Conservation (phyloP, 2,113 vertebrate species). For the Ochotona princeps region DNA sequence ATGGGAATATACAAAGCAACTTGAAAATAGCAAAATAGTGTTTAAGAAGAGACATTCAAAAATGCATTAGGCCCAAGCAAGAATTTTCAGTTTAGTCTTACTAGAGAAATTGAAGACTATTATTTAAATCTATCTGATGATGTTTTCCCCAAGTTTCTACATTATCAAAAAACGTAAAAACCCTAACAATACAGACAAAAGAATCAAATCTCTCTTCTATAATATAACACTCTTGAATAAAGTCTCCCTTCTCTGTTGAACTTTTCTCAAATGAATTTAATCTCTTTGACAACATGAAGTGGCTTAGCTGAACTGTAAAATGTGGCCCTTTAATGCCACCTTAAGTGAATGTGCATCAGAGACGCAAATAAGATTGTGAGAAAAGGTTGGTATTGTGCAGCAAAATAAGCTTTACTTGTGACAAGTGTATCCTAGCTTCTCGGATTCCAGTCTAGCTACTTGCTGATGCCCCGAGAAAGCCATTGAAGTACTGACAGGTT, state of each 20-base stretch:
- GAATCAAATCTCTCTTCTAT: background rate
- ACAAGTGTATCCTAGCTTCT: too few relatives aligned
- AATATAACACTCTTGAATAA: background rate
- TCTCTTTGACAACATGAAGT: background rate
- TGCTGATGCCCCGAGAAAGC: too few relatives aligned
- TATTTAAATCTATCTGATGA: background rate
- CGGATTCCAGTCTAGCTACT: too few relatives aligned
- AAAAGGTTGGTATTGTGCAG: too few relatives aligned
- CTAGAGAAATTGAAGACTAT: background rate
- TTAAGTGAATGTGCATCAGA: background rate
- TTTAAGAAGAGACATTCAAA: background rate
- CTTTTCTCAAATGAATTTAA: background rate
- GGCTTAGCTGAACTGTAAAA: background rate
- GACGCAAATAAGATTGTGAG: background rate
- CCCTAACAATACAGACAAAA: background rate
- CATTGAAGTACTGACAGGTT: too few relatives aligned
- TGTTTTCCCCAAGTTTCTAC: background rate
- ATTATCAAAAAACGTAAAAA: background rate
- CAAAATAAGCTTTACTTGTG: too few relatives aligned
- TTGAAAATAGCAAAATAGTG: background rate
- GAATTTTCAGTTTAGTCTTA: background rate
- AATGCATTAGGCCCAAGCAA: background rate
- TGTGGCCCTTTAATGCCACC: background rate
- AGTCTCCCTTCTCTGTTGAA: background rate
- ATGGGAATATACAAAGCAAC: background rate